Percentiles rank a stretch among this genome's conserved stretches.
Evolutionary conservation across 2,797 vertebrate species (phyloP).

Genomic region (Phataginus tetradactyla): DNA sequence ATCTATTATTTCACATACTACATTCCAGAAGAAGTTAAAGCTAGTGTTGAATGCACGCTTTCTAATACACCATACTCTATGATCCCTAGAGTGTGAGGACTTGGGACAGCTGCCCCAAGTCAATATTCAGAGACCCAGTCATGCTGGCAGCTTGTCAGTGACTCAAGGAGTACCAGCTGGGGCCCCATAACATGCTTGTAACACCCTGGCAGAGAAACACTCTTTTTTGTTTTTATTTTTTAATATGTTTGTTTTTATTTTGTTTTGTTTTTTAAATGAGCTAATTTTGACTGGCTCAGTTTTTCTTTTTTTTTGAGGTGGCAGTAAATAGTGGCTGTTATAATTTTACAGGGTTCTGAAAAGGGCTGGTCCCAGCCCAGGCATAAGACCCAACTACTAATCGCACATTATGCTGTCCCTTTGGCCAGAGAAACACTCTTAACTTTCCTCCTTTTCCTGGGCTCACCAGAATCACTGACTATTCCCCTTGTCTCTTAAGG

Average conservation of each 20-base stretch:
- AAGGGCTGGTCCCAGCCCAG: no score
- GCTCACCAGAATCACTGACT: background rate
- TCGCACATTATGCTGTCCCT: no score
- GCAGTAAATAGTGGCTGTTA: no score
- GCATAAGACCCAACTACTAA: no score
- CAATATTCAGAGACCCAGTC: slow-evolving; percentile 35
- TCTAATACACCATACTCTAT: slow-evolving; percentile 5
- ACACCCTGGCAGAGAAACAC: background rate
- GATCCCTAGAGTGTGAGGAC: slow-evolving; percentile 41
- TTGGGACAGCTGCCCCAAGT: slow-evolving; percentile 52
- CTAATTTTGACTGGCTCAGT: no score
- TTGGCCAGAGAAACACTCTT: background rate
- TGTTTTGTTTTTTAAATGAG: no score
- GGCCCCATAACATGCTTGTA: background rate
- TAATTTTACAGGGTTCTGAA: no score
- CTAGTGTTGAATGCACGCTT: slow-evolving; percentile 30
- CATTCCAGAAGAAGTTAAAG: slow-evolving; percentile 56
- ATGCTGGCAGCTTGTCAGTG: slow-evolving; percentile 40
- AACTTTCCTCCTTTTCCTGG: background rate
- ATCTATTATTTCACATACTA: background rate
- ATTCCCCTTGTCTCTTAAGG: background rate
- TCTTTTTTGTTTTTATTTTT: background rate
- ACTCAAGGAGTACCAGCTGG: slow-evolving; percentile 40
- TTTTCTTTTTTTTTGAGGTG: no score
- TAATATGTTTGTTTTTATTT: no score